A percentile compares a stretch with the other conserved stretches of the same genome.
Conservation (phyloP, 2,888 invertebrate genomes). For the Acrobasis consociella region DNA sequence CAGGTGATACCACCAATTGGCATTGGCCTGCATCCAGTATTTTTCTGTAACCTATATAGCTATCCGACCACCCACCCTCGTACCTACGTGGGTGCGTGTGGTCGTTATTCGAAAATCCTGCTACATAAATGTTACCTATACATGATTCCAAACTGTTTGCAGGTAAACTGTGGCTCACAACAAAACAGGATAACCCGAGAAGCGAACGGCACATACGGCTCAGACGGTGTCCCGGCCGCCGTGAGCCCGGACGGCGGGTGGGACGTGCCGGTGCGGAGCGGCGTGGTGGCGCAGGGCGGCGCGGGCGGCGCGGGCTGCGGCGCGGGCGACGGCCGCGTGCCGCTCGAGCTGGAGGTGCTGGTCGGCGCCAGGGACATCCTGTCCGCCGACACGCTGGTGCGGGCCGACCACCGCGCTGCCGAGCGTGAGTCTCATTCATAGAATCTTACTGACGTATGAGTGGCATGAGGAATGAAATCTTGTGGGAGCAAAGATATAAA, state of each 20-base stretch:
- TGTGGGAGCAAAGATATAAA: too few species aligned
- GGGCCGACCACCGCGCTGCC: constrained; percentile 79
- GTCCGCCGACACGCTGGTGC: constrained; percentile 85
- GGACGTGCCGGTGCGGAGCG: constrained; percentile 33
- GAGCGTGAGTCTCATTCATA: constrained; percentile 45
- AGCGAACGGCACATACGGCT: constrained; percentile 50
- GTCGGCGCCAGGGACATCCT: constrained; percentile 77
- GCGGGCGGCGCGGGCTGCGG: constrained; percentile 40
- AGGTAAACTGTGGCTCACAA: constrained; percentile 54
- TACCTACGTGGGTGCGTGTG: too few species aligned
- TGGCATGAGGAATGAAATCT: too few species aligned
- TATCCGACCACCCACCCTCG: too few species aligned
- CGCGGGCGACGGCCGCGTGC: constrained; percentile 44
- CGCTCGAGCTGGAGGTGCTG: constrained; percentile 68
- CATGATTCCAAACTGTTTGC: neutral
- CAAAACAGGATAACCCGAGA: constrained; percentile 49
- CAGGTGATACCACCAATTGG: too few species aligned
- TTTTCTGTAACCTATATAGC: too few species aligned
- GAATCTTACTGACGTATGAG: too few species aligned
- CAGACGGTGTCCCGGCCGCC: constrained; percentile 40
- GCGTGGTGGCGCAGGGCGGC: constrained; percentile 54
- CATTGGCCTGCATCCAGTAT: too few species aligned
- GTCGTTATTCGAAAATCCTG: too few species aligned
- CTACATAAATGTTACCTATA: too few species aligned
- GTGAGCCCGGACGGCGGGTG: constrained; percentile 41